Evolutionary conservation across 2,113 vertebrate species (phyloP), one percentile per base, ranked within the genome.

Genomic region (Rynchops niger): DNA sequence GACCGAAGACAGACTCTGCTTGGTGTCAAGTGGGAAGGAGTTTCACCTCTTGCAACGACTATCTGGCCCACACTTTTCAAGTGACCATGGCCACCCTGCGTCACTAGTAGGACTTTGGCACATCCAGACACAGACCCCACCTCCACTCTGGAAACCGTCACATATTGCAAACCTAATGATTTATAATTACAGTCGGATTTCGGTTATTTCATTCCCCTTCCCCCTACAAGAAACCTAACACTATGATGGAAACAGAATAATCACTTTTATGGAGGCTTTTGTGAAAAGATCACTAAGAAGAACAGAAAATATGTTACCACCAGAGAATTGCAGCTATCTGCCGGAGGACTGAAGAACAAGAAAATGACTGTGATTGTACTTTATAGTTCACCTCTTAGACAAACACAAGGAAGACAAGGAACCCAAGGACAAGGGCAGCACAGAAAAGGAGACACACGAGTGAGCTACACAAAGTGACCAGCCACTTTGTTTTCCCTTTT

Each of bases 311-410:
- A 62, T 1, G n/a, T 66, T 87, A 66, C 82, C 91, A 74, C 38
- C 67, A 71, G 96, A 94, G 91, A 90, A 94, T 83, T 94, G 91
- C 5, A 6, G 82, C 71, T 94, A 73, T 86, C 86, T 82, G 70
- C 73, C 5, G 0, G 15, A 73, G 86, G 58, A 59, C 1, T 6
- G 56, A 91, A 76, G 77, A 91, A 74, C 36, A 40, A 82, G 93
- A 80, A 95, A 94, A 96, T 70, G 36, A 77, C 84, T 93, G 76
- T 81, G 93, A 95, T 91, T 94, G 58, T 87, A 73, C 76, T 80
- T 93, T 43, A 62, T 23, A 65, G 78, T 47, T 95, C 95, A 93
- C 67, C 93, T 62, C 83, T 78, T 38, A 80, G 71, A 74, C 49
- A 87, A 95, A 87, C 50, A 91, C n/a, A 6, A n/a, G 72, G 76